Conservation (phyloP, 1,140 invertebrate genomes). For the Drosophila insularis region DNA sequence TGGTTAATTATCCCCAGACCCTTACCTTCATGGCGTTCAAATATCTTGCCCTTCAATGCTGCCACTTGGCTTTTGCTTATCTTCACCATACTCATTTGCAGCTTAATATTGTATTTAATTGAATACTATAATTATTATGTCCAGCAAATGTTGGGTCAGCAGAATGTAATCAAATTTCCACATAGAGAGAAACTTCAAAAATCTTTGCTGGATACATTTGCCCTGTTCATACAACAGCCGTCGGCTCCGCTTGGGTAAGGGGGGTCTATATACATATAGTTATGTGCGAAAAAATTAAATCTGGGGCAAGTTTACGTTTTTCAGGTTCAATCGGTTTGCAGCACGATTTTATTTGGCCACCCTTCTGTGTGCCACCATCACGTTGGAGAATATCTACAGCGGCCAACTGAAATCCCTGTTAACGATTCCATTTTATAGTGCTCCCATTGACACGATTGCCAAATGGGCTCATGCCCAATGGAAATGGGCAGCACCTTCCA, state of each 20-base stretch:
- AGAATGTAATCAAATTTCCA: neutral
- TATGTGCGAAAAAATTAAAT: neutral
- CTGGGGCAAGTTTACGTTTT: neutral
- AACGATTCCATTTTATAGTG: slow-evolving; percentile 64
- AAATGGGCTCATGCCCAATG: slow-evolving; percentile 64
- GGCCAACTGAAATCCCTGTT: slow-evolving; percentile 75
- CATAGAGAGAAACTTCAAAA: slow-evolving; percentile 52
- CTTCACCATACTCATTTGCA: slow-evolving; percentile 45
- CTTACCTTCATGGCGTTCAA: slow-evolving; percentile 65
- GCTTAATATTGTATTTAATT: slow-evolving; percentile 52
- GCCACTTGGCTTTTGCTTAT: slow-evolving; percentile 65
- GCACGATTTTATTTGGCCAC: slow-evolving; percentile 67
- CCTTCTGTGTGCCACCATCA: slow-evolving; percentile 72
- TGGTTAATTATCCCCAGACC: slow-evolving; percentile 21
- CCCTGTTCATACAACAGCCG: slow-evolving; percentile 77
- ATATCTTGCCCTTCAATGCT: slow-evolving; percentile 63
- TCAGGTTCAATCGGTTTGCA: slow-evolving; percentile 56
- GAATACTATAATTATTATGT: slow-evolving; percentile 38
- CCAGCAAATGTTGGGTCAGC: neutral
- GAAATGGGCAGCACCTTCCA: slow-evolving; percentile 77
- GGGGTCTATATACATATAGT: no score
- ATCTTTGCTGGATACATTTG: slow-evolving; percentile 68
- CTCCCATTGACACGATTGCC: slow-evolving; percentile 63
- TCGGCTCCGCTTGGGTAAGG: slow-evolving; percentile 50
- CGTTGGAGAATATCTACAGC: slow-evolving; percentile 78